Percentiles rank a stretch among this genome's conserved stretches.
These are phyloP conservation scores for Microplitis manilae DNA, from an alignment of 2,888 invertebrate species.

Conservation along the genomic window DNA sequence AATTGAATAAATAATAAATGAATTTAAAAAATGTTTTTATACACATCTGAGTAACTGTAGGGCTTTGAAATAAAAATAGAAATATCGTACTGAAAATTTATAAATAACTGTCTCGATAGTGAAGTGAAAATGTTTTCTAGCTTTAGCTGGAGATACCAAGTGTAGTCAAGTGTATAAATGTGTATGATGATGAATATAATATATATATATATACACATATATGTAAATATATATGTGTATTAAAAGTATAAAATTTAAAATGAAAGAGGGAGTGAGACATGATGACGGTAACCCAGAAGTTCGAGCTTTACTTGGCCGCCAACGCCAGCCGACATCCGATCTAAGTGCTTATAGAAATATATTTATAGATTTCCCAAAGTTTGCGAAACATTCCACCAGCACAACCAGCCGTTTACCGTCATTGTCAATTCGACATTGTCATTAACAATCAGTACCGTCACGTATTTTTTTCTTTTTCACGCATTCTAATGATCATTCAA, in stretches of 20 bases:
- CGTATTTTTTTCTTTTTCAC: background rate
- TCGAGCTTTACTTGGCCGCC: slow-evolving; percentile 71
- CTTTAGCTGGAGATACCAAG: slow-evolving; percentile 44
- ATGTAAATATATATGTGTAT: background rate
- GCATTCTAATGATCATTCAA: background rate
- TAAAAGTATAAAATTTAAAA: slow-evolving; percentile 10
- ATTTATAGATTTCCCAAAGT: slow-evolving; percentile 70
- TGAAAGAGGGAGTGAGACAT: slow-evolving; percentile 46
- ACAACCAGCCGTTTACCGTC: slow-evolving; percentile 48
- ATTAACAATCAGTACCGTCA: background rate
- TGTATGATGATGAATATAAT: background rate
- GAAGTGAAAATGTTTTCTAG: slow-evolving; percentile 26
- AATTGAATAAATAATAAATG: background rate
- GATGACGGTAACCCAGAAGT: slow-evolving; percentile 63
- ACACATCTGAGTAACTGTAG: background rate
- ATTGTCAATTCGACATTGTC: slow-evolving; percentile 30
- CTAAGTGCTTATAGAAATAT: slow-evolving; percentile 64
- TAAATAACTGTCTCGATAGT: slow-evolving; percentile 63
- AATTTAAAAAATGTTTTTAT: background rate
- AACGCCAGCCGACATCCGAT: slow-evolving; percentile 70
- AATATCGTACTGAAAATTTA: slow-evolving; percentile 64
- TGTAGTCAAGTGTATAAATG: background rate
- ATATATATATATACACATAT: too few species aligned
- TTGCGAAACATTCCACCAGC: slow-evolving; percentile 59
- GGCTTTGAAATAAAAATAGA: slow-evolving; percentile 62